Base-by-base conservation (phyloP, 2,888 invertebrate genomes). In the Lamellibrachia satsuma region DNA sequence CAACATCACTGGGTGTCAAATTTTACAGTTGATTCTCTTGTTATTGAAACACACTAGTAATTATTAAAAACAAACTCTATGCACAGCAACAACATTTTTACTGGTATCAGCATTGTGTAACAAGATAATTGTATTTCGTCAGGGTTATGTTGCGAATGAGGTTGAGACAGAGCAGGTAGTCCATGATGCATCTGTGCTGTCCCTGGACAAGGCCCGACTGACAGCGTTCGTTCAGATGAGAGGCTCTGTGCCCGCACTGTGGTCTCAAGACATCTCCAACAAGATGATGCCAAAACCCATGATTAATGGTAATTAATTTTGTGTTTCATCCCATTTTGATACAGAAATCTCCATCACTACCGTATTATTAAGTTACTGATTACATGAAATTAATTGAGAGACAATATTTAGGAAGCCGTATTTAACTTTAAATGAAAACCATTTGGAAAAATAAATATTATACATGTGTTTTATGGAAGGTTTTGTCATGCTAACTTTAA, bases 211-310 rank as follows among this genome's bases (percentile, higher is more conserved):
- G 94, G 98, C 98, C 93, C 97, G 97, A 52, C 97, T 98, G 95
- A 98, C 99, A 94, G 98, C 99, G 0, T 99, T 99, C 97, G 99
- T 99, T 0, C 99, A 99, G 97, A 98, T 99, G 97, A 97, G 99
- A 91, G 99, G 99, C 0, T 99, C 99, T 0, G 98, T 99, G 95
- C 99, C 99, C 15, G 98, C 97, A 22, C 98, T 98, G 96, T 99
- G 99, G 99, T 99, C 99, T 60, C 99, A 99, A 96, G 99, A 99
- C 96, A 98, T 99, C 93, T 98, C 98, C 51, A 99, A 91, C 55
- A 91, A 99, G 97, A 99, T 99, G 98, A 99, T 99, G 39, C 99
- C 99, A 0, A 99, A 99, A 97, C 99, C 99, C 7, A 98, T 98
- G 0, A 99, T 99, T 93, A 97, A 94, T 91, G 94, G 96, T 96